A percentile compares a stretch with the other conserved stretches of the same genome.
Conservation (phyloP, 2,888 invertebrate species). For the Lasioglossum morio region DNA sequence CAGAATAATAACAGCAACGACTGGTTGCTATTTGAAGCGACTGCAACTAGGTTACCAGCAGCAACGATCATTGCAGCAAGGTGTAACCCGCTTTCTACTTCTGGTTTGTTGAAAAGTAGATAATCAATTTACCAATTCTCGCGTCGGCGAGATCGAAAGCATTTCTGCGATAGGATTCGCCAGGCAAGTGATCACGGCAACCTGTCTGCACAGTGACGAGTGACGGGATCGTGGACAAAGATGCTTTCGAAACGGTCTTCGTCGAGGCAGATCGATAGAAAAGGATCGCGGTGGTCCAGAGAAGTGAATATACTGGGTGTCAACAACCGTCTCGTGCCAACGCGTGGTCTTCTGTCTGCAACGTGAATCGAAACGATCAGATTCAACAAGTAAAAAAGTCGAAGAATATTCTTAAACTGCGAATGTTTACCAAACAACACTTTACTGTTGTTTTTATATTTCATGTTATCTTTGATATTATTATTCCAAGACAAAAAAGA, state of each 20-base stretch:
- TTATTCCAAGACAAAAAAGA: background rate
- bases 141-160: background rate
- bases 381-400: background rate
- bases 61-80: background rate
- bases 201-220: background rate
- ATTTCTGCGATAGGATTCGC: background rate
- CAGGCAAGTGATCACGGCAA: background rate
- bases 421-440: background rate
- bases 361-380: background rate
- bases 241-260: conserved; percentile 33
- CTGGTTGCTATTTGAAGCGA: background rate
- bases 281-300: background rate
- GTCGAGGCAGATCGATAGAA: conserved; percentile 30
- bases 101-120: background rate
- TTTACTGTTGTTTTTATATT: background rate
- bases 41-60: background rate
- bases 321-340: background rate
- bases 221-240: conserved; percentile 3
- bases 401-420: background rate
- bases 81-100: background rate
- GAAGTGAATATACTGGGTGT: conserved; percentile 1
- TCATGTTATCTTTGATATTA: background rate
- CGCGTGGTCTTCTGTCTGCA: background rate
- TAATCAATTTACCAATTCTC: background rate
- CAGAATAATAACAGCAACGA: background rate